phyloP scores from a whole-genome alignment of 2,113 vertebrate genomes.

The Erpornis zantholeuca region DNA sequence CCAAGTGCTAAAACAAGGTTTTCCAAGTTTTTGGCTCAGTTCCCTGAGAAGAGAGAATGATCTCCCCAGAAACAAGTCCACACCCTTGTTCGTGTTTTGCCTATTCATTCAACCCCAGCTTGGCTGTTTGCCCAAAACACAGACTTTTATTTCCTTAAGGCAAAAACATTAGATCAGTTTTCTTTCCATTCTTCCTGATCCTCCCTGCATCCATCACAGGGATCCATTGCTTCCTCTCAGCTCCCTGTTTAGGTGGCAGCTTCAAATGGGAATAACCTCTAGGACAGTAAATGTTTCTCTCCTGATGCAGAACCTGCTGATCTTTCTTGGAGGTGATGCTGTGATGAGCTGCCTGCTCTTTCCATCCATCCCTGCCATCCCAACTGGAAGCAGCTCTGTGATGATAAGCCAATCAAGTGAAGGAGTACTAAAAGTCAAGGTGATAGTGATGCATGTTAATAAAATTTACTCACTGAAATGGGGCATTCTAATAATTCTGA shows the following conservation, averaged over 20 bases:
- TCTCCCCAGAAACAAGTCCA: not conserved
- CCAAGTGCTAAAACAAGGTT: not conserved
- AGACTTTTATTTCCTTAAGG: not conserved
- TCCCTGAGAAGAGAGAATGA: not conserved
- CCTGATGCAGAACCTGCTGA: not conserved
- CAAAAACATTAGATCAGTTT: not conserved
- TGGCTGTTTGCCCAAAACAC: not conserved
- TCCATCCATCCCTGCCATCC: not conserved
- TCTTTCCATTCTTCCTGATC: not conserved
- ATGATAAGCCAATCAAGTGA: not conserved
- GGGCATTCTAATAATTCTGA: not conserved
- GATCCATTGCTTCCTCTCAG: not conserved
- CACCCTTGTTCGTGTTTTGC: not conserved
- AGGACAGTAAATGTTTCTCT: not conserved
- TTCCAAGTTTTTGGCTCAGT: not conserved
- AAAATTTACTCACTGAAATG: not conserved
- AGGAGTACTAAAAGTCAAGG: conserved; percentile 22
- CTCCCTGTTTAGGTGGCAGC: not conserved
- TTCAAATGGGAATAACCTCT: not conserved
- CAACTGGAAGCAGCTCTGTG: not conserved
- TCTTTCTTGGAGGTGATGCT: not conserved
- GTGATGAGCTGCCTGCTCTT: conserved; percentile 2
- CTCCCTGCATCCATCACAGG: not conserved
- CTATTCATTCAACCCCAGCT: not conserved
- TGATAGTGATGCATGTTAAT: not conserved